phyloP scores from a whole-genome alignment of 2,797 vertebrate genomes.

The Echiichthys vipera region DNA sequence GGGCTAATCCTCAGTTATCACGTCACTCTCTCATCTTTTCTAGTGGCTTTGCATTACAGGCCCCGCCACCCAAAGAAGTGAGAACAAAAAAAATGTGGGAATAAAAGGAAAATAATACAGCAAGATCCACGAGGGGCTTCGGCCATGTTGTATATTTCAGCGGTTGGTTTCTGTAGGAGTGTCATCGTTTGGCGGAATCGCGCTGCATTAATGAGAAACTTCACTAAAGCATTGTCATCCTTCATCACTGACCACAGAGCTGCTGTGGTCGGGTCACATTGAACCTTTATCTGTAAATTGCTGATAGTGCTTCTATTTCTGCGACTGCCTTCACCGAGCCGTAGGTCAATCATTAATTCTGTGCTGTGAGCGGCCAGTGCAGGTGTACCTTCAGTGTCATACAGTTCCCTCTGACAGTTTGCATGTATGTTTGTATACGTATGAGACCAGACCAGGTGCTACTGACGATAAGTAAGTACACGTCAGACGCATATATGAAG shows the following conservation, averaged over 20 bases:
- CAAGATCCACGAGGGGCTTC: background rate
- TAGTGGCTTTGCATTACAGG: constrained; percentile 68
- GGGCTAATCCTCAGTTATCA: constrained; percentile 73
- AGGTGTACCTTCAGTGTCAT: constrained; percentile 19
- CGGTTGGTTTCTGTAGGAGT: background rate
- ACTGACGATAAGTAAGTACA: constrained; percentile 41
- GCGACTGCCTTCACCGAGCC: constrained; percentile 40
- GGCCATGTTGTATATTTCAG: constrained; percentile 6
- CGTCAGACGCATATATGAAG: constrained; percentile 33
- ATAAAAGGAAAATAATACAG: constrained; percentile 19
- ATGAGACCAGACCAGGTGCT: constrained; percentile 74
- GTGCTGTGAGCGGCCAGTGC: constrained; percentile 23
- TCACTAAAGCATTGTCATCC: constrained; percentile 47
- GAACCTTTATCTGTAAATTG: constrained; percentile 65
- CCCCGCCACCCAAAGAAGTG: constrained; percentile 46
- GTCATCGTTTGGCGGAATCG: background rate
- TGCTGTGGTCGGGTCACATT: constrained; percentile 64
- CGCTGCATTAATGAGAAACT: background rate
- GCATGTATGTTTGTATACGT: constrained; percentile 44
- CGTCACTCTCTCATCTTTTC: constrained; percentile 53
- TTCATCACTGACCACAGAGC: constrained; percentile 38
- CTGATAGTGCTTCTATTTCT: constrained; percentile 75
- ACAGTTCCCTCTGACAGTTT: background rate
- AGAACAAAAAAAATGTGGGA: background rate
- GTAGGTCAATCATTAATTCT: constrained; percentile 74